phyloP scores from a whole-genome alignment of 2,113 vertebrate species.

The Myotis lucifugus region DNA sequence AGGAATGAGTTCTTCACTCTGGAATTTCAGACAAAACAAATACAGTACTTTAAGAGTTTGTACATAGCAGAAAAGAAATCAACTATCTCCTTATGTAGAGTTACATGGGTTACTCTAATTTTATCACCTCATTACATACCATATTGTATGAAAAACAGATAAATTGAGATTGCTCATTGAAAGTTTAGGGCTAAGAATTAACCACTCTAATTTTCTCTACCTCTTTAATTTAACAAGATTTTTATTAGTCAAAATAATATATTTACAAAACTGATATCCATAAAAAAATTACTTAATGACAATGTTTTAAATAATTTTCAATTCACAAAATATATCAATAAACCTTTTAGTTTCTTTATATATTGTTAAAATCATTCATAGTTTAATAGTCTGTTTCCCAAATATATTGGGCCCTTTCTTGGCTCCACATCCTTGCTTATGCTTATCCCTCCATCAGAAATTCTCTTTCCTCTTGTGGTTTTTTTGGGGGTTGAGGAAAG shows the following conservation, averaged over 20 bases:
- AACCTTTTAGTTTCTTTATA: neutral
- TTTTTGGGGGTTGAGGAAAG: neutral
- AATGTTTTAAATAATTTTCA: conserved; percentile 1
- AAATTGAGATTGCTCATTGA: neutral
- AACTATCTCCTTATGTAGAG: neutral
- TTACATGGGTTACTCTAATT: neutral
- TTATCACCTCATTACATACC: neutral
- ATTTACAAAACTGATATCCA: neutral
- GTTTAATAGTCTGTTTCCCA: neutral
- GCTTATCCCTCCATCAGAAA: neutral
- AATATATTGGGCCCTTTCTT: neutral
- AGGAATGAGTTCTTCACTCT: conserved; percentile 18
- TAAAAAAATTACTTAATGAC: neutral
- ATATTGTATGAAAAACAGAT: conserved; percentile 20
- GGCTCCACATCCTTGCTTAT: neutral
- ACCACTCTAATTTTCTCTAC: neutral
- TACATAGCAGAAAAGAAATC: neutral
- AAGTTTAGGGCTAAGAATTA: neutral
- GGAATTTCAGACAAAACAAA: conserved; percentile 28
- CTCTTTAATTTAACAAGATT: neutral
- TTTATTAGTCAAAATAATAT: conserved; percentile 12
- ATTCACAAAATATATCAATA: neutral
- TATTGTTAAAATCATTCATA: neutral
- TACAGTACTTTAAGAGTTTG: neutral
- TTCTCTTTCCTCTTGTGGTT: neutral